Base-by-base conservation (phyloP, 2,888 invertebrate species). In the Plagodis pulveraria region DNA sequence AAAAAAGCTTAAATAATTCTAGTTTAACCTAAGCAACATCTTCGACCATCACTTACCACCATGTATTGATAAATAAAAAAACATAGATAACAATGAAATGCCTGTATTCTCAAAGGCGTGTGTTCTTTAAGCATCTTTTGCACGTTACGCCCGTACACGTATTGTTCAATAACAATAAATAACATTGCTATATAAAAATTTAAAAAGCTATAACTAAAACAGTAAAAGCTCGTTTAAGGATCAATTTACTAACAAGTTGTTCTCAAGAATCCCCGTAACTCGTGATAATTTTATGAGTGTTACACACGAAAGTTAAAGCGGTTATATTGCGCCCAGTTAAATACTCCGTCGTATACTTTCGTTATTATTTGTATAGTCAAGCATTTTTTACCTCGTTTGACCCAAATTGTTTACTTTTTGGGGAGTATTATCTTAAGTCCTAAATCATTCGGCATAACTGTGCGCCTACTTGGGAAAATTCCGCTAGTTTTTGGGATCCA, bases 261-360 rank as follows among this genome's bases (percentile, higher is more conserved):
- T 86, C 84, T 82, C 78, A 82, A 84, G 80, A 61, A 84, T 78
- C 73, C 75, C 76, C 80, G 80, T 83, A 83, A 85, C 77, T 86
- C 66, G 81, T 82, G 83, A 84, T 86, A 89, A 87, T 89, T 89
- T 89, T 87, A 89, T 76, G 86, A 82, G 81, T 74, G 73, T 74
- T 86, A 83, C 80, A 83, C 90, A 90, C 89, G 89, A 85, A 87
- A 84, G 75, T 82, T 83, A 71, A 80, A 84, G 80, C 75, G 72
- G 76, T 74, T 79, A 67, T 70, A 72, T 71, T 70, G 66, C 64
- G 73, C 66, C 74, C 70, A 74, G 73, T 80, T 79, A 76, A 69
- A 62, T 56, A 70, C 52, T 40, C 49, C 51, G 22, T 36, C 55
- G 32, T 66, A 59, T 63, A 64, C 33, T 6, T 62, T 65, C 56